Percentiles rank a stretch among this genome's conserved stretches.
Conservation (phyloP, 2,888 invertebrate genomes). For the Orthonychiurus folsomi region DNA sequence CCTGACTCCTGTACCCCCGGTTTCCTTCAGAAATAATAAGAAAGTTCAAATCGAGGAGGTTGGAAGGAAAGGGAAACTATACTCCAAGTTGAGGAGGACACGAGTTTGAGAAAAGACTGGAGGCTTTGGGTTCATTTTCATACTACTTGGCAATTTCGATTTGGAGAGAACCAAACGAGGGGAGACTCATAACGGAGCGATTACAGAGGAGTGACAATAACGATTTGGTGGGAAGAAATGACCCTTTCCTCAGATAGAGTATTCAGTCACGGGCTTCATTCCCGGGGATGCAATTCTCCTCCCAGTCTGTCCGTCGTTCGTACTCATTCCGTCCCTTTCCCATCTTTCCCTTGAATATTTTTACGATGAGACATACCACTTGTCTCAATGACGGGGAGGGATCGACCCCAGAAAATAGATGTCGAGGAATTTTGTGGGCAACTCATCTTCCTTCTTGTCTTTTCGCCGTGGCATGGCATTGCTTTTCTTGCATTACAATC, state of each 20-base stretch:
- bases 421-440: conserved; percentile 1
- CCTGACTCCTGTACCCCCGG: too few relatives aligned
- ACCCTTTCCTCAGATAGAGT: conserved; percentile 18
- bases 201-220: conserved; percentile 33
- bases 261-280: conserved; percentile 13
- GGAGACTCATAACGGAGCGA: conserved; percentile 22
- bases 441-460: background rate
- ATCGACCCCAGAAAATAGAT: background rate
- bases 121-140: conserved; percentile 20
- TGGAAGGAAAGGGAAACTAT: background rate
- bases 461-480: too few relatives aligned
- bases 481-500: too few relatives aligned
- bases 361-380: conserved; percentile 12
- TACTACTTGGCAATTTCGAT: conserved; percentile 21
- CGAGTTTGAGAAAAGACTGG: conserved; percentile 8
- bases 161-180: conserved; percentile 15
- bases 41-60: background rate
- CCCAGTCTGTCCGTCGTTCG: background rate
- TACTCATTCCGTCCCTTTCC: background rate
- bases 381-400: background rate
- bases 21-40: background rate
- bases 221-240: conserved; percentile 24
- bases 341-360: background rate
- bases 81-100: too few relatives aligned
- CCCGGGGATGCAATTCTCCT: too few relatives aligned